Conservation (phyloP, 2,888 invertebrate species). For the Dexiosoma caninum region DNA sequence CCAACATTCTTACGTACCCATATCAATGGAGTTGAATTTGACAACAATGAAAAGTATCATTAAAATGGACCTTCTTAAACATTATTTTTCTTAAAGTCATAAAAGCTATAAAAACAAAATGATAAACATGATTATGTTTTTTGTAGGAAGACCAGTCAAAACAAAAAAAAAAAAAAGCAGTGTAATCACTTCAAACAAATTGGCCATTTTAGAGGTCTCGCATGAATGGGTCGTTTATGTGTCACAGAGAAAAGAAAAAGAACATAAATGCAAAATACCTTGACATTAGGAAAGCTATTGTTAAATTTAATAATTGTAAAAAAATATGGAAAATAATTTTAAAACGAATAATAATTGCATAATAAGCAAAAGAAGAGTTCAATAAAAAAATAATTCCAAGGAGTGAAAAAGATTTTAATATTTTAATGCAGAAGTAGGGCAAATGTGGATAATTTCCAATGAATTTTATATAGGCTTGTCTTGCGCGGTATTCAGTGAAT, state of each 20-base stretch:
- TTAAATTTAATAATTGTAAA: constrained; percentile 27
- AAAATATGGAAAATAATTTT: too few relatives aligned
- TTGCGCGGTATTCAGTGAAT: too few relatives aligned
- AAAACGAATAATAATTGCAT: too few relatives aligned
- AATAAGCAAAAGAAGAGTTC: too few relatives aligned
- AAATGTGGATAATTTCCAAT: too few relatives aligned
- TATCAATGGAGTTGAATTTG: constrained; percentile 20
- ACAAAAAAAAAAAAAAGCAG: background rate
- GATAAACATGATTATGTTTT: background rate
- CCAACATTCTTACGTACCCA: background rate
- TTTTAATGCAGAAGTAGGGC: too few relatives aligned
- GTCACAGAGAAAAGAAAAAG: constrained; percentile 27
- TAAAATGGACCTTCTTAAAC: constrained; percentile 39
- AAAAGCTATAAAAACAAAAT: background rate
- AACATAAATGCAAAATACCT: constrained; percentile 35
- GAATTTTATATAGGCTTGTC: too few relatives aligned
- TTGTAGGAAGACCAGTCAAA: constrained; percentile 18
- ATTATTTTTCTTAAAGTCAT: background rate
- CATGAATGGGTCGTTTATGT: constrained; percentile 49
- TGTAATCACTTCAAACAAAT: constrained; percentile 25
- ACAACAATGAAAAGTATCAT: constrained; percentile 38
- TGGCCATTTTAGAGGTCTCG: constrained; percentile 44
- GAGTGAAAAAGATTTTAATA: too few relatives aligned
- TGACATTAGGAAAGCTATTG: constrained; percentile 61
- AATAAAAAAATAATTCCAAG: too few relatives aligned